phyloP scores from a whole-genome alignment of 2,113 vertebrate genomes.

The Platichthys flesus region DNA sequence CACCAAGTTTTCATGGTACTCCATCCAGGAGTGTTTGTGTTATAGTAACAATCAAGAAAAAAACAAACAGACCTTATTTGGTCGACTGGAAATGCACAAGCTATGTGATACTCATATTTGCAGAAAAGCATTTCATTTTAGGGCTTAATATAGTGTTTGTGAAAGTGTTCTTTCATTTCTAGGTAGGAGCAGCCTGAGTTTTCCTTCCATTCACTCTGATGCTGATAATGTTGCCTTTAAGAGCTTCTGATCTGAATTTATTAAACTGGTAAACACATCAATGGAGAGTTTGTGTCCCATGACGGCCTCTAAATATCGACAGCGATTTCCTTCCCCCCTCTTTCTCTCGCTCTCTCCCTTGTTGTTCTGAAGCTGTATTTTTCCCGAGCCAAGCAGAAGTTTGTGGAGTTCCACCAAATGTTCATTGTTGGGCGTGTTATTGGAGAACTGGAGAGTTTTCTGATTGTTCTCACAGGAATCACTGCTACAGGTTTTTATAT shows the following conservation, averaged over 20 bases:
- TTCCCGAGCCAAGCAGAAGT: conserved; percentile 19
- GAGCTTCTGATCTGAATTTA: conserved; percentile 1
- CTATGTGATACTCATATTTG: too few species aligned
- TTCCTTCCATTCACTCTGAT: too few species aligned
- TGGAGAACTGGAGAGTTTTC: conserved; percentile 41
- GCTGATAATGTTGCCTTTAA: not conserved
- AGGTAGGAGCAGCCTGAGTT: not conserved
- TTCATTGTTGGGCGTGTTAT: conserved; percentile 45
- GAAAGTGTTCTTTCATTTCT: not conserved
- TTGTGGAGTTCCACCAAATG: conserved; percentile 73
- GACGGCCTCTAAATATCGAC: not conserved
- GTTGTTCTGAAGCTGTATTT: conserved; percentile 55
- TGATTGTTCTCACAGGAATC: conserved; percentile 34
- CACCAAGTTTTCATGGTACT: too few species aligned
- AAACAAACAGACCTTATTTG: too few species aligned
- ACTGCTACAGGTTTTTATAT: conserved; percentile 12
- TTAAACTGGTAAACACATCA: not conserved
- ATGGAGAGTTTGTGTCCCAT: not conserved
- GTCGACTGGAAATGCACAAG: too few species aligned
- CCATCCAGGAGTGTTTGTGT: too few species aligned
- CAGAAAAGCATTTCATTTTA: too few species aligned
- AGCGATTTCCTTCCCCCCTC: not conserved
- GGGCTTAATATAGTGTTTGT: not conserved
- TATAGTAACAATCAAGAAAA: too few species aligned
- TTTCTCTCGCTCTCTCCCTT: not conserved